Base-by-base conservation (phyloP, 2,113 vertebrate species). In the Zapus hudsonius region DNA sequence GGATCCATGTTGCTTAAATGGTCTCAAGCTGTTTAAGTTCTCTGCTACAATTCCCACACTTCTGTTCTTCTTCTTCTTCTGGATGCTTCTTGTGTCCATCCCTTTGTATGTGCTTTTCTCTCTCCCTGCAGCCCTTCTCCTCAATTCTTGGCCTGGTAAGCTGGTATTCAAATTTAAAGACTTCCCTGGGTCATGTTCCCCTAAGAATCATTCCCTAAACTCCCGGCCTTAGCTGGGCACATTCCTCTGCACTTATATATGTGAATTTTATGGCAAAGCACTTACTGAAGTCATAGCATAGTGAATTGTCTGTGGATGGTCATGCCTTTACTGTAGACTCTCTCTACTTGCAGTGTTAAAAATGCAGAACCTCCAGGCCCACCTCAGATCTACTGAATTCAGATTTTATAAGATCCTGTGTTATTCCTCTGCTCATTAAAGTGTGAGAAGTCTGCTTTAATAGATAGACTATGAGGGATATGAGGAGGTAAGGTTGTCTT, bases 391-490 rank as follows among this genome's bases (percentile, higher is more conserved):
- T 7, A 13, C 7, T 33, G 44, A 83, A 75, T 83, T 20, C 17
- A n/a, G 70, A 85, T 36, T 84, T 87, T 88, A 59, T 40, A 90
- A 93, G 67, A 91, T 85, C 55, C 31, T n/a, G 25, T 25, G 22
- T 75, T 59, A 76, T 83, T 64, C 42, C 29, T 61, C 16, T 66
- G 82, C 52, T 93, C 59, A 15, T 1, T 31, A 29, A 55, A 57
- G 29, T 63, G 31, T 66, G 64, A 87, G n/a, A 64, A 61, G 5
- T 3, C 75, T 40, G 44, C 61, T 22, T 87, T 59, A 69, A 66
- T 4, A 57, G 63, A 23, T 52, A 55, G 12, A 44, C 33, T 25
- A 2, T 29, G 22, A 80, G 38, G 22, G 19, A 61, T 12, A 29
- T 89, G 9, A 66, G 22, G n/a, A 88, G 8, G 40, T 67, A 61